Percentiles rank a stretch among this genome's conserved stretches.
Conservation (phyloP, 1,140 invertebrate genomes). For the Aphelinus atriplicis region DNA sequence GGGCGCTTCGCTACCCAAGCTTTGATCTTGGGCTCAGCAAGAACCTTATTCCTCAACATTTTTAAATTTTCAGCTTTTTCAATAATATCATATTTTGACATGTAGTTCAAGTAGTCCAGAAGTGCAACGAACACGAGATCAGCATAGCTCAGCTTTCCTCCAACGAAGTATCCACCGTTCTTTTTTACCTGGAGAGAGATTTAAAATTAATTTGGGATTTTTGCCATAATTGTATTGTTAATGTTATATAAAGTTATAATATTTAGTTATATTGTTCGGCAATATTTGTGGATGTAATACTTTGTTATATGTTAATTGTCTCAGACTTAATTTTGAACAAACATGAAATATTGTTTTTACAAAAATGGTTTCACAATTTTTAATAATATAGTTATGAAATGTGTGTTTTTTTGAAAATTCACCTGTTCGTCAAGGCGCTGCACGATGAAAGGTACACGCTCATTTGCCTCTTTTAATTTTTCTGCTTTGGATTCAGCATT, state of each 20-base stretch:
- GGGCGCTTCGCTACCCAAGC: constrained; percentile 73
- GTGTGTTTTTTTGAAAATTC: too few species aligned
- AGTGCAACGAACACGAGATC: constrained; percentile 72
- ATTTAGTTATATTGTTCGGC: too few species aligned
- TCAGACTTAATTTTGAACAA: constrained; percentile 51
- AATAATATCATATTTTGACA: constrained; percentile 67
- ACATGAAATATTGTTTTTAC: constrained; percentile 45
- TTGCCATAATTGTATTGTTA: too few species aligned
- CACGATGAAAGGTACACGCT: constrained; percentile 52
- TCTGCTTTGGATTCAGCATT: constrained; percentile 46
- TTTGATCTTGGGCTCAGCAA: constrained; percentile 70
- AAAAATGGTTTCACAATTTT: constrained; percentile 32
- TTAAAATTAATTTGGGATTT: constrained; percentile 1
- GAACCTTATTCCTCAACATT: constrained; percentile 67
- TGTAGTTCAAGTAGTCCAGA: constrained; percentile 70
- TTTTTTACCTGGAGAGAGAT: constrained; percentile 54
- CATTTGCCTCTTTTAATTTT: constrained; percentile 47
- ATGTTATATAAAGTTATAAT: too few species aligned
- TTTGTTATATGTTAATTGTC: constrained; percentile 38
- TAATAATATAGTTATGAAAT: too few species aligned
- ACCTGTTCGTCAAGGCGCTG: constrained; percentile 62
- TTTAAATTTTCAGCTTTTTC: constrained; percentile 70
- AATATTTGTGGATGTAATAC: too few species aligned
- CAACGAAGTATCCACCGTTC: constrained; percentile 62
- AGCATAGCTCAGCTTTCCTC: constrained; percentile 69